These are phyloP conservation scores for Acleris holmiana DNA, from an alignment of 2,888 invertebrate genomes.

Conservation along the genomic window DNA sequence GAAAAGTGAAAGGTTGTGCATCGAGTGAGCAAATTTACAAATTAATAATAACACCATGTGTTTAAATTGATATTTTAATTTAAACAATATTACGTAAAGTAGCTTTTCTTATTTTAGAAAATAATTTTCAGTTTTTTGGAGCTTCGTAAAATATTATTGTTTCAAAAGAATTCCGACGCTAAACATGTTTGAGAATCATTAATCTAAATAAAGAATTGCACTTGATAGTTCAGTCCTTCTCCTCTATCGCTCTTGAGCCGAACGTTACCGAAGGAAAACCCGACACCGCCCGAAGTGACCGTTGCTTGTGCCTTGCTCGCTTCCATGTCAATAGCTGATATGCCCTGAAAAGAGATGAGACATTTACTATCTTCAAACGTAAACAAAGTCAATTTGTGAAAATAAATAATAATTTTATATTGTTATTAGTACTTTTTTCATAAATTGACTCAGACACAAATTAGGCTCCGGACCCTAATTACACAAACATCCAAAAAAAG, in stretches of 20 bases:
- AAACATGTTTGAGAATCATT: background rate
- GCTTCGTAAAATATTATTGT: background rate
- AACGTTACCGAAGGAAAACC: conserved; percentile 65
- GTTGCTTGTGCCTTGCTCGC: conserved; percentile 54
- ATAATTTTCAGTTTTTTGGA: no score
- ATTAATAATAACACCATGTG: no score
- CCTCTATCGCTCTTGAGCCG: conserved; percentile 65
- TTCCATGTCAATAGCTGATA: conserved; percentile 63
- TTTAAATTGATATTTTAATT: no score
- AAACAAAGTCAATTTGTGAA: background rate
- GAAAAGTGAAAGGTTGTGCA: no score
- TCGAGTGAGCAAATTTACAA: no score
- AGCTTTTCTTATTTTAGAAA: no score
- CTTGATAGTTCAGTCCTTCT: conserved; percentile 59
- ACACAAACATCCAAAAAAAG: no score
- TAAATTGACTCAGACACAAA: no score
- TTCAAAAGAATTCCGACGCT: background rate
- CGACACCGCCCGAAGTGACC: conserved; percentile 69
- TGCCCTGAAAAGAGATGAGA: conserved; percentile 56
- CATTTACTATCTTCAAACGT: background rate
- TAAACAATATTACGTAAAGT: no score
- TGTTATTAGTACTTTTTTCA: no score
- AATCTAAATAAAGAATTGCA: conserved; percentile 54
- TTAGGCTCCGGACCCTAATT: no score
- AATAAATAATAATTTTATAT: no score